Percentiles rank a stretch among this genome's conserved stretches.
phyloP scores from a whole-genome alignment of 2,797 vertebrate species.

The Uromys caudimaculatus region DNA sequence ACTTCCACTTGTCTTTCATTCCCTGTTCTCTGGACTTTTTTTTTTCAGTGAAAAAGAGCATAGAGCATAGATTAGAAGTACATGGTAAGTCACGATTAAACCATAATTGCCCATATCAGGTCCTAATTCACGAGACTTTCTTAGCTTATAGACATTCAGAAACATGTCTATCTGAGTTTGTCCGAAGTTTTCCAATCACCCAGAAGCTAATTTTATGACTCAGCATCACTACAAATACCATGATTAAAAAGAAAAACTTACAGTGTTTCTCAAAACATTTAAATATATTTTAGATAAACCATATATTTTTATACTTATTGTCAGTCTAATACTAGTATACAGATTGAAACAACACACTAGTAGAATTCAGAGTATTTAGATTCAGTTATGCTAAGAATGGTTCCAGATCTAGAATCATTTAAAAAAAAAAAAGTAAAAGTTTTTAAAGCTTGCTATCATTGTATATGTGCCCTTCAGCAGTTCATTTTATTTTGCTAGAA shows the following conservation, averaged over 20 bases:
- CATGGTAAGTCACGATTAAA: not conserved
- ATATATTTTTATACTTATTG: slow-evolving; percentile 36
- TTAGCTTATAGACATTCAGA: slow-evolving; percentile 26
- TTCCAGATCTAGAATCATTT: not conserved
- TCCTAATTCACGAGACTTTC: not conserved
- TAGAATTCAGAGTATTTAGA: not conserved
- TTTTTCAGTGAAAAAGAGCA: slow-evolving; percentile 32
- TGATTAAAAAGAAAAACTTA: not conserved
- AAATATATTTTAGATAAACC: slow-evolving; percentile 48
- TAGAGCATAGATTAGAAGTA: not conserved
- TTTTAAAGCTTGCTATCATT: not conserved
- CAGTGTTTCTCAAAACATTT: slow-evolving; percentile 1
- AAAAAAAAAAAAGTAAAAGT: not conserved
- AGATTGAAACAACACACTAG: slow-evolving; percentile 9
- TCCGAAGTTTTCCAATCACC: not conserved
- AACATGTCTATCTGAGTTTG: slow-evolving; percentile 8
- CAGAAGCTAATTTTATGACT: slow-evolving; percentile 32
- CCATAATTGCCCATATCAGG: not conserved
- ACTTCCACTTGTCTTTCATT: not conserved
- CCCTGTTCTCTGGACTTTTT: slow-evolving; percentile 46
- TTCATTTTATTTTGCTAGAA: slow-evolving; percentile 44
- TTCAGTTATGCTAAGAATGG: not conserved
- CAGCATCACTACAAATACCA: not conserved
- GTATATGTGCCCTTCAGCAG: not conserved
- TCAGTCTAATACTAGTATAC: not conserved